Conservation (phyloP, 2,888 invertebrate genomes). For the Tigriopus californicus region DNA sequence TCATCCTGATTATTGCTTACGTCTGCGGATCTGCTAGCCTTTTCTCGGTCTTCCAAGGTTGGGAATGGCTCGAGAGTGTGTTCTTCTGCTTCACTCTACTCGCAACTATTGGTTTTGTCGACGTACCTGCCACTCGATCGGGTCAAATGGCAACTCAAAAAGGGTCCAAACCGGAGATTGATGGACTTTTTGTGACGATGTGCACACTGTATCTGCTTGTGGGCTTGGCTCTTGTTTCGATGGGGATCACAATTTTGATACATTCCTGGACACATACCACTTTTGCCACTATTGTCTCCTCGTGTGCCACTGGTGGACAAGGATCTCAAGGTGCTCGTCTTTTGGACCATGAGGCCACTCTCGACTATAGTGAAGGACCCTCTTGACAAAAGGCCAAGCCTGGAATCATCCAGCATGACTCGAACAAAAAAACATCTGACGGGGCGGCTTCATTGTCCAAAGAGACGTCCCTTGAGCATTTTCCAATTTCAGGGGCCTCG, state of each 20-base stretch:
- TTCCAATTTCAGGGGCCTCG: neutral
- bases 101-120: neutral
- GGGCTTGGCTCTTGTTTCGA: conserved; percentile 67
- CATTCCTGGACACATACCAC: neutral
- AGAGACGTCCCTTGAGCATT: neutral
- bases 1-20: neutral
- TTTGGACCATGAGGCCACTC: neutral
- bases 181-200: conserved; percentile 1
- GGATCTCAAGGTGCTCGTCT: neutral
- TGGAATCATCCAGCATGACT: too few relatives aligned
- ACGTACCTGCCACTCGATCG: neutral
- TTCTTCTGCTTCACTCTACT: neutral
- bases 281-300: neutral
- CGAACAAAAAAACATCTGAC: too few relatives aligned
- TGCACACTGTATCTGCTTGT: conserved; percentile 55
- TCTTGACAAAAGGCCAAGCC: neutral
- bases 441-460: neutral
- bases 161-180: neutral
- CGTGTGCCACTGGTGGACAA: neutral
- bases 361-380: neutral
- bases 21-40: neutral
- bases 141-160: neutral
- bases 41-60: neutral
- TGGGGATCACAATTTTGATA: neutral
- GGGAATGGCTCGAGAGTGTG: neutral